Percentiles rank a stretch among this genome's conserved stretches.
Evolutionary conservation across 2,797 vertebrate species (phyloP).

Genomic region (Gallinago stenura): DNA sequence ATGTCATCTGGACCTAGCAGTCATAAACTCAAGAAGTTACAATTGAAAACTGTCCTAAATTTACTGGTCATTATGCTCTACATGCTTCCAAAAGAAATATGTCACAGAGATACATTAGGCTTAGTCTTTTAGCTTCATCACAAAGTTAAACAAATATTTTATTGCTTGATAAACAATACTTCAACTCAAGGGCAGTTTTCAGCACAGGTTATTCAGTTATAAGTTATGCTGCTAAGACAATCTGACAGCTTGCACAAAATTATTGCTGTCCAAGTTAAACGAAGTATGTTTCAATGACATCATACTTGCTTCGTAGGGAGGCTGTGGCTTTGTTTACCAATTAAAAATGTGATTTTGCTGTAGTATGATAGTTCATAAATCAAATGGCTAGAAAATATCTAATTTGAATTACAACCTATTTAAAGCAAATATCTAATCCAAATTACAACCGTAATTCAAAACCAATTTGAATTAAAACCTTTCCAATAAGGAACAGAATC

Average conservation of each 20-base stretch:
- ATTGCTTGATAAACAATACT: not conserved
- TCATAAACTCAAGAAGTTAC: not conserved
- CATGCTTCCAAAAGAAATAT: not conserved
- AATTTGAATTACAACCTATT: not conserved
- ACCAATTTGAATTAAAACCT: no score
- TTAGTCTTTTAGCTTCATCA: not conserved
- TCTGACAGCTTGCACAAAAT: not conserved
- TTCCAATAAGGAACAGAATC: not conserved
- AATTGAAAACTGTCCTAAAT: not conserved
- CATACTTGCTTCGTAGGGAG: not conserved
- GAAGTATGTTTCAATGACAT: not conserved
- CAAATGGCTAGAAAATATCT: not conserved
- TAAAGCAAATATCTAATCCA: not conserved
- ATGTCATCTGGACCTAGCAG: not conserved
- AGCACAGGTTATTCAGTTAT: not conserved
- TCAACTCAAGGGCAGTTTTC: not conserved
- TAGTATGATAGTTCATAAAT: not conserved
- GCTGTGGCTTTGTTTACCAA: not conserved
- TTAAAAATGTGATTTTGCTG: not conserved
- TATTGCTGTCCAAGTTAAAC: not conserved
- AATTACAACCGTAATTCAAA: not conserved
- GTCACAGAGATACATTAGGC: not conserved
- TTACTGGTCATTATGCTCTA: not conserved
- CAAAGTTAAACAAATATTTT: conserved; percentile 5
- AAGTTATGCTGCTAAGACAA: not conserved